Evolutionary conservation across 2,888 invertebrate species (phyloP), one percentile per base, ranked within the genome.

Genomic region (Chrysolina oricalcia): DNA sequence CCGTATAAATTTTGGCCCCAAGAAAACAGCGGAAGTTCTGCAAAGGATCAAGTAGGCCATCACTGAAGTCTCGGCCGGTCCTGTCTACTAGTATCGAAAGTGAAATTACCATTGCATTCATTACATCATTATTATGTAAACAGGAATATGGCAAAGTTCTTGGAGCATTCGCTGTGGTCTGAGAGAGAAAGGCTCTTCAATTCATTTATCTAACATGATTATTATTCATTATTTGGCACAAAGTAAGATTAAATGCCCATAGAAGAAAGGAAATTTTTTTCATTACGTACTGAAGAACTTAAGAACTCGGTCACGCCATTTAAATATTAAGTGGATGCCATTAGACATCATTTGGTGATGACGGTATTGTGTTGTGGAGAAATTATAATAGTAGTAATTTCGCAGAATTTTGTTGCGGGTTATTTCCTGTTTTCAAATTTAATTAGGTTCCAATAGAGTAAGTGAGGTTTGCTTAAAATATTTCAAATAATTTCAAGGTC

Each of bases 81-180:
- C 50, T 50, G 19, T 17, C 2, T 1, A 17, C 43, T 43, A n/a
- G 17, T 50, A 50, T 50, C 50, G 50, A 50, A 50, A 50, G 50
- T 50, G 50, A 50, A 50, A 50, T 50, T 50, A 50, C 50, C n/a
- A 50, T 50, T 50, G 19, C 50, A 50, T 9, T 50, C 50, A 19
- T 50, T 50, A 50, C n/a, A n/a, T 50, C 50, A 50, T 50, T 17
- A 50, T 19, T 50, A 50, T 9, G 50, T 50, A 50, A 19, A 50
- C 5, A 50, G 19, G 50, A 50, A 19, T 50, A 50, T 50, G 50
- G 19, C 50, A 19, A 50, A 50, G 50, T 50, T 50, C 19, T 19
- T 50, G 19, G 10, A 50, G 19, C 19, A 15, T 43, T 3, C 11
- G 5, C 43, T 9, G 1, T 15, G 3, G 15, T 4, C 43, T 43